phyloP scores from a whole-genome alignment of 2,113 vertebrate genomes.

The Pygoscelis adeliae region DNA sequence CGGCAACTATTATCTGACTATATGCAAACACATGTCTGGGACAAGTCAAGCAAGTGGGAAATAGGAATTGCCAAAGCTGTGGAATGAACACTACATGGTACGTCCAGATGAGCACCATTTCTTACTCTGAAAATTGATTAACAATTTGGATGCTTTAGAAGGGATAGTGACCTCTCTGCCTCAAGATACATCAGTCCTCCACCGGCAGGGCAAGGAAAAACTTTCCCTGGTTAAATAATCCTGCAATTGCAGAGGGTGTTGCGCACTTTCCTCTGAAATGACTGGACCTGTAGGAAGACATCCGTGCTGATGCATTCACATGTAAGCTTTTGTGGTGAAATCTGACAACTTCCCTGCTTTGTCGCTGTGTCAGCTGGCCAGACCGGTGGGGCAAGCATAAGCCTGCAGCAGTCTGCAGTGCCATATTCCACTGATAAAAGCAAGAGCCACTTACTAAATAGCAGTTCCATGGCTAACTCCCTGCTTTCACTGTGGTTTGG shows the following conservation, averaged over 20 bases:
- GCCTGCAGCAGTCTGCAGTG: background rate
- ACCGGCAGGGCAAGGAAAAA: background rate
- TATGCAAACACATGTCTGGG: background rate
- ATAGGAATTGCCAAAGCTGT: background rate
- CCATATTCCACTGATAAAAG: rapidly evolving
- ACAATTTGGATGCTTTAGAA: rapidly evolving
- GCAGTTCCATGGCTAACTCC: rapidly evolving
- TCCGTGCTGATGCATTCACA: rapidly evolving
- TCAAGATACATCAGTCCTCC: rapidly evolving
- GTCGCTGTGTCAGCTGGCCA: background rate
- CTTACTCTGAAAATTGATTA: background rate
- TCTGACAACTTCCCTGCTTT: background rate
- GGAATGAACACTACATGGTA: rapidly evolving
- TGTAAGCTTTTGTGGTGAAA: background rate
- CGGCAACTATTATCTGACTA: background rate
- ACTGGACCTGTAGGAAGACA: background rate
- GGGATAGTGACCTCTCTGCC: too few relatives aligned
- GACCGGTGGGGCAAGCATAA: background rate
- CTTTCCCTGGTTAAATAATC: too few relatives aligned
- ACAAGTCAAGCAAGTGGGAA: background rate
- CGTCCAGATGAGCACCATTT: rapidly evolving
- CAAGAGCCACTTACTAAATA: rapidly evolving
- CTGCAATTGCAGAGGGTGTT: background rate
- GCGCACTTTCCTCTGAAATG: background rate
- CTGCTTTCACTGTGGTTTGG: background rate